These are phyloP conservation scores for Peromyscus melanophrys DNA, from an alignment of 2,797 vertebrate genomes.

Conservation along the genomic window DNA sequence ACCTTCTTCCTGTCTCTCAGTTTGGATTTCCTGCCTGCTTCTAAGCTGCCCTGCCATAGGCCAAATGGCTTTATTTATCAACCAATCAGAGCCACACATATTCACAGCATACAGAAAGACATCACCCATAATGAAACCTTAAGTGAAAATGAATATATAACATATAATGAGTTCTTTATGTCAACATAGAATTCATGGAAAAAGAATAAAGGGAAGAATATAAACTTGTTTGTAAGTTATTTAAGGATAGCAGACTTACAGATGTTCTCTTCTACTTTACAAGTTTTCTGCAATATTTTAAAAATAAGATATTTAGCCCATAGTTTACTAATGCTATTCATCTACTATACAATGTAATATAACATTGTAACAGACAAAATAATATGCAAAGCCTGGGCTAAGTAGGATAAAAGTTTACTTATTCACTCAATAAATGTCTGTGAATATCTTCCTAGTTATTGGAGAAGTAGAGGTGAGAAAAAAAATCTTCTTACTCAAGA, in stretches of 20 bases:
- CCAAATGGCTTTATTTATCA: too few relatives aligned
- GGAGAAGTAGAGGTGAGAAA: not conserved
- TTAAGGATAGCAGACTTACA: not conserved
- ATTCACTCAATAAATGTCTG: constrained; percentile 7
- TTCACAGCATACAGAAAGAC: too few relatives aligned
- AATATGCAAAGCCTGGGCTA: not conserved
- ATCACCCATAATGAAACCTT: not conserved
- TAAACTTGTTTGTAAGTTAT: not conserved
- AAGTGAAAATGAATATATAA: not conserved
- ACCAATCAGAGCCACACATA: too few relatives aligned
- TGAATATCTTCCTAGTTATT: not conserved
- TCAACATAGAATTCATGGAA: not conserved
- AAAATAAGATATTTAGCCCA: not conserved
- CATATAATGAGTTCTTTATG: not conserved
- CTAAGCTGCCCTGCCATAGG: too few relatives aligned
- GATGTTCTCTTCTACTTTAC: not conserved
- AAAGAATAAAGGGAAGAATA: not conserved
- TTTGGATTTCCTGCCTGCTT: too few relatives aligned
- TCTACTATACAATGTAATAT: constrained; percentile 14
- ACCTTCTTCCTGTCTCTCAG: too few relatives aligned
- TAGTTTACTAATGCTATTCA: constrained; percentile 37
- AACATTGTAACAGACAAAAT: not conserved
- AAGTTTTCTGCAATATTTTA: constrained; percentile 8
- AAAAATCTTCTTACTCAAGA: not conserved
- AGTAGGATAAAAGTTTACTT: not conserved